Evolutionary conservation across 64 coral and sea anemone species (phyloP), one percentile per base, ranked within the genome.

Genomic region (Orbicella faveolata): DNA sequence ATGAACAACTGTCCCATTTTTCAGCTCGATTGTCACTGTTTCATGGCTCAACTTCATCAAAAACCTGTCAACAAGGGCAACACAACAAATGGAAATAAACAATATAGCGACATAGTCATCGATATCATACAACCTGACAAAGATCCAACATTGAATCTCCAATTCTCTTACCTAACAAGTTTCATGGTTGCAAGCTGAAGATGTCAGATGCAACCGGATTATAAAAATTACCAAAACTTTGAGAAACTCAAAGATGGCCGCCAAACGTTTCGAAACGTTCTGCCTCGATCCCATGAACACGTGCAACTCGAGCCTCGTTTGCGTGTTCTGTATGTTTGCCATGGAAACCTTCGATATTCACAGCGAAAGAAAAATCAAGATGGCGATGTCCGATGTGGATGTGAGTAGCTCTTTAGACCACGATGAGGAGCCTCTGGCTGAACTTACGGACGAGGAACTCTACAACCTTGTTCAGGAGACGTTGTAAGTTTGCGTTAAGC

Each of bases 31-130:
- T 36, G 96, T 98, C 23, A 98, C 96, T 36, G 96, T 98, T 41
- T 98, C 96, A 59, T 98, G 96, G 84, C 96, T 98, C 2, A 98
- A 90, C 77, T 98, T 98, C 96, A 98, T 98, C 67, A 98, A 98
- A 91, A 98, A 98, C 74, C 96, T 98, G 73, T 85, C 77, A 83
- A 88, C 55, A 67, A 90, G 23, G 18, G 21, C 14, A 53, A 12
- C 12, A 39, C 67, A 80, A 76, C 23, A 51, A 76, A 75, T 52
- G 30, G 25, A 83, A 76, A 62, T 75, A 57, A 14, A 74, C 14
- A 76, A 11, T 4, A 34, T 3, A 75, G 48, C 39, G 23, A 33
- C 61, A 68, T 8, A 53, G 17, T 61, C 7, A 83, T 54, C 88
- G 70, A 89, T 78, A 18, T 68, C 10, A 23, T 83, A 92, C 69